Evolutionary conservation across 1,140 invertebrate species (phyloP).

Genomic region (Macrobrachium rosenbergii): DNA sequence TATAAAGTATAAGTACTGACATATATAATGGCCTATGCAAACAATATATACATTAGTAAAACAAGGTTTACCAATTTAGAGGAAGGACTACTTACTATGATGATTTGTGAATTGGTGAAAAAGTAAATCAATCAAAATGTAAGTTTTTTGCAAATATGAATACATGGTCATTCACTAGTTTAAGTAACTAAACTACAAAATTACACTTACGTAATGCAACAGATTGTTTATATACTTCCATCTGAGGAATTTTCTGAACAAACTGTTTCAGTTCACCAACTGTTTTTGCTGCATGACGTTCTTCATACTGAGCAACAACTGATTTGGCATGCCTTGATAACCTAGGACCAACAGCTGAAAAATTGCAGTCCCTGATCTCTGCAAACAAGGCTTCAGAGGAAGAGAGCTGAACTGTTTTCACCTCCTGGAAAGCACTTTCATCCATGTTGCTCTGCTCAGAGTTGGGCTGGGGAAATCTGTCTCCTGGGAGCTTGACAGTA

Average conservation of each 20-base stretch:
- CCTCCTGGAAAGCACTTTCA: conserved; percentile 74
- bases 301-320: conserved; percentile 87
- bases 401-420: conserved; percentile 89
- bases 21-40: too few species aligned
- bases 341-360: conserved; percentile 89
- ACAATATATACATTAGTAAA: too few species aligned
- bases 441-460: conserved; percentile 74
- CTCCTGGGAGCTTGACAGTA: conserved; percentile 85
- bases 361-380: conserved; percentile 93
- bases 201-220: conserved; percentile 78
- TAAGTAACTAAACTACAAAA: not conserved
- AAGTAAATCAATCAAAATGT: too few species aligned
- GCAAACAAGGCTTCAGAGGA: conserved; percentile 91
- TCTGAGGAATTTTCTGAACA: conserved; percentile 89
- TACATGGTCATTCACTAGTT: not conserved
- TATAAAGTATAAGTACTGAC: too few species aligned
- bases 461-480: conserved; percentile 80
- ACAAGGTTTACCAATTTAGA: too few species aligned
- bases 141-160: not conserved
- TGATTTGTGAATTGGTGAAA: too few species aligned
- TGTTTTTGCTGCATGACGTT: conserved; percentile 86
- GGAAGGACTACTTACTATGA: too few species aligned
- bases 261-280: conserved; percentile 95
- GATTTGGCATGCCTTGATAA: conserved; percentile 89
- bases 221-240: conserved; percentile 88